Evolutionary conservation across 2,888 invertebrate species (phyloP).

Genomic region (Xiphydria camelus): DNA sequence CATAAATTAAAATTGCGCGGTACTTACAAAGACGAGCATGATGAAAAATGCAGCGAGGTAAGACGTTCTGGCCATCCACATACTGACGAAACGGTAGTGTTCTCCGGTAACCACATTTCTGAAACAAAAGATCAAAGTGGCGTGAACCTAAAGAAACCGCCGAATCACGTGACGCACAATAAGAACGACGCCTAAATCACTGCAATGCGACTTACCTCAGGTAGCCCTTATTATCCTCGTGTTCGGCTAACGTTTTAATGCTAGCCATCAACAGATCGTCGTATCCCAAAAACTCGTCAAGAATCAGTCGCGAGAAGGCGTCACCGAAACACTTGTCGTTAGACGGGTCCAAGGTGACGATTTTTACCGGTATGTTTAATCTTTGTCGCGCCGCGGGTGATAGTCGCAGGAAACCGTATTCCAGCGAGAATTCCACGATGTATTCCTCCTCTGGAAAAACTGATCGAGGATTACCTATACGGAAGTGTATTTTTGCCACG

Average conservation of each 20-base stretch:
- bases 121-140: no score
- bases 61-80: slow-evolving; percentile 94
- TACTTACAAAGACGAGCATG: slow-evolving; percentile 98
- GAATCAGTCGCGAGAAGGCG: slow-evolving; percentile 82
- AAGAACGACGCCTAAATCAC: background rate
- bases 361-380: slow-evolving; percentile 89
- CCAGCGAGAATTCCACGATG: slow-evolving; percentile 96
- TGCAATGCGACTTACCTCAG: slow-evolving; percentile 64
- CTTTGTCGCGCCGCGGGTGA: slow-evolving; percentile 83
- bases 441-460: slow-evolving; percentile 85
- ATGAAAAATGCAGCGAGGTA: slow-evolving; percentile 96
- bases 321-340: slow-evolving; percentile 94
- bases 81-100: slow-evolving; percentile 96
- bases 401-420: slow-evolving; percentile 93
- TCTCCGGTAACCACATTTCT: slow-evolving; percentile 98
- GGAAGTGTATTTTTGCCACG: no score
- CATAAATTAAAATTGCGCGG: background rate
- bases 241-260: slow-evolving; percentile 91
- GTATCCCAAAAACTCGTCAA: slow-evolving; percentile 93
- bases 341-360: slow-evolving; percentile 84
- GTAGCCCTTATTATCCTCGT: slow-evolving; percentile 95
- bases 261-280: slow-evolving; percentile 97
- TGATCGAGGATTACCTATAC: slow-evolving; percentile 37
- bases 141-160: no score
- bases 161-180: no score